Percentiles rank a stretch among this genome's conserved stretches.
Evolutionary conservation across 1,140 invertebrate species (phyloP).

Genomic region (Nixonia krombeini): DNA sequence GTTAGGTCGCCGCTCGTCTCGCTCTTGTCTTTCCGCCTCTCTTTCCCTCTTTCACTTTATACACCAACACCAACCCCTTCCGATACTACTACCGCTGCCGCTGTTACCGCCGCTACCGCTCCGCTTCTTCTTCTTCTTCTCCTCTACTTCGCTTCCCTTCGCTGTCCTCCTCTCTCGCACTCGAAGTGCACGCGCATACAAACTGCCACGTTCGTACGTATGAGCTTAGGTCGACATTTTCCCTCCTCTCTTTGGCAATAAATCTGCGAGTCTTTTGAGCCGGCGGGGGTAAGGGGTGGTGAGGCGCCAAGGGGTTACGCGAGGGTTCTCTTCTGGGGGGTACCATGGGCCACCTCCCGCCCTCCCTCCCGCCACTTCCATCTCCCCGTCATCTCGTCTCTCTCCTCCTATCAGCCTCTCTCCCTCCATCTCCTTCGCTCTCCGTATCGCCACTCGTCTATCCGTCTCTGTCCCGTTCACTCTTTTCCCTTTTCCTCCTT

Average conservation of each 20-base stretch:
- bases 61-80: constrained; percentile 27
- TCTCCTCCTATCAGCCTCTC: neutral
- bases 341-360: constrained; percentile 34
- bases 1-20: constrained; percentile 44
- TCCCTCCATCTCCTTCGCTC: constrained; percentile 12
- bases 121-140: constrained; percentile 34
- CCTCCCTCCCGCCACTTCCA: no score
- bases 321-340: constrained; percentile 52
- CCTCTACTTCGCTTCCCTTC: constrained; percentile 35
- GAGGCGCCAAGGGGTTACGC: constrained; percentile 25
- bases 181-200: constrained; percentile 60
- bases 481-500: constrained; percentile 8
- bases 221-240: constrained; percentile 73
- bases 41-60: constrained; percentile 11
- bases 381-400: constrained; percentile 7
- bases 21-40: constrained; percentile 42
- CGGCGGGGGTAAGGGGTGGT: constrained; percentile 14
- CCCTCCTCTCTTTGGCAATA: constrained; percentile 68
- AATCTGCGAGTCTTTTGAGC: constrained; percentile 71
- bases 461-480: constrained; percentile 17
- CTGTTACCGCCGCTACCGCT: constrained; percentile 24
- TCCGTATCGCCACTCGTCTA: constrained; percentile 18
- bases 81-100: constrained; percentile 26
- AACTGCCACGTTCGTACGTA: constrained; percentile 68
- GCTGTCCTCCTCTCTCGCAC: constrained; percentile 44